Percentiles rank a stretch among this genome's conserved stretches.
Evolutionary conservation across 2,113 vertebrate species (phyloP).

Genomic region (Ondatra zibethicus): DNA sequence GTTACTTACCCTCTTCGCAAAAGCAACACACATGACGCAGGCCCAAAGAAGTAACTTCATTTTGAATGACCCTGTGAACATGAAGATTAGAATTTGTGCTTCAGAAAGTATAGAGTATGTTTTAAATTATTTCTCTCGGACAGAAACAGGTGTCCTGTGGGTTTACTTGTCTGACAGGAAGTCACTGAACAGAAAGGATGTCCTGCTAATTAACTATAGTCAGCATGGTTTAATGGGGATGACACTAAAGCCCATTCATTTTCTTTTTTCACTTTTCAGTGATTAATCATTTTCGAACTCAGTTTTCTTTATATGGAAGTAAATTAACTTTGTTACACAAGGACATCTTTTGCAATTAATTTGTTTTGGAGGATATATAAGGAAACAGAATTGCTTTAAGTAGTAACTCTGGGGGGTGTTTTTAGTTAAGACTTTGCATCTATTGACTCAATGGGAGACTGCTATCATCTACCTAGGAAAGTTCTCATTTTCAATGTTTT

Average conservation of each 20-base stretch:
- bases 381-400: neutral
- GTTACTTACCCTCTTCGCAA: constrained; percentile 68
- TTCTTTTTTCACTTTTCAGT: neutral
- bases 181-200: neutral
- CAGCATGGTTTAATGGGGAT: neutral
- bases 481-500: neutral
- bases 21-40: constrained; percentile 49
- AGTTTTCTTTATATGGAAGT: constrained; percentile 1
- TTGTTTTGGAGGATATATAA: neutral
- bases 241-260: neutral
- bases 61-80: constrained; percentile 20
- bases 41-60: constrained; percentile 73
- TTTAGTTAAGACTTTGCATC: neutral
- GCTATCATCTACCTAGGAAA: neutral
- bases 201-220: neutral
- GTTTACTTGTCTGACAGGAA: neutral
- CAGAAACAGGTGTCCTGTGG: neutral
- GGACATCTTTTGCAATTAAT: constrained; percentile 18
- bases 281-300: neutral
- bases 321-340: constrained; percentile 7
- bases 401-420: neutral
- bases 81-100: neutral
- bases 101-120: neutral
- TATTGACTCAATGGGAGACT: neutral
- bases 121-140: constrained; percentile 3